Evolutionary conservation across 2,888 invertebrate genomes (phyloP).

Genomic region (Julus scanicus): DNA sequence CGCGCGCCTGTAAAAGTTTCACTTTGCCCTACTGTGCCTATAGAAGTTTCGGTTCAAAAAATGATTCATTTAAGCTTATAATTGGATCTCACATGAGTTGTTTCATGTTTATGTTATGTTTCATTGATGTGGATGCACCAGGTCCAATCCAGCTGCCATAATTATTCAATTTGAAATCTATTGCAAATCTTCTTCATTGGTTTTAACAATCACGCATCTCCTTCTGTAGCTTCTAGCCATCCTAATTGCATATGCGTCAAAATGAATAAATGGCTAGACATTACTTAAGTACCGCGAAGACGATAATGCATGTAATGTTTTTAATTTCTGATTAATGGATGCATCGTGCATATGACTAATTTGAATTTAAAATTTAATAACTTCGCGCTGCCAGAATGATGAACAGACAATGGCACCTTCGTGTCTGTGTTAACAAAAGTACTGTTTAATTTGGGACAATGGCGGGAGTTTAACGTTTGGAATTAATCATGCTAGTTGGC

Average conservation of each 20-base stretch:
- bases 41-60: no score
- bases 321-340: slow-evolving; percentile 31
- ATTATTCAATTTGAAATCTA: no score
- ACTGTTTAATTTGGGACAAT: slow-evolving; percentile 12
- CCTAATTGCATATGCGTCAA: neutral
- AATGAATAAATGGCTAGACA: neutral
- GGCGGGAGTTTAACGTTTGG: neutral
- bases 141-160: no score
- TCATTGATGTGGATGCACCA: no score
- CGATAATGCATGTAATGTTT: neutral
- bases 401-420: slow-evolving; percentile 38
- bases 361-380: slow-evolving; percentile 41
- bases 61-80: no score
- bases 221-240: neutral
- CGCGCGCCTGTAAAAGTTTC: no score
- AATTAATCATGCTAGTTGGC: slow-evolving; percentile 19
- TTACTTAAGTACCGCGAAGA: neutral
- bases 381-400: slow-evolving; percentile 9
- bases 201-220: no score
- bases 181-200: no score
- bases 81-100: no score
- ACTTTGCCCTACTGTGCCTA: no score
- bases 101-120: no score
- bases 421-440: slow-evolving; percentile 36
- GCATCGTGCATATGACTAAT: slow-evolving; percentile 17